Conservation (phyloP, 35 echinoderm and acorn worm genomes). For the Stichopus chloronotus region DNA sequence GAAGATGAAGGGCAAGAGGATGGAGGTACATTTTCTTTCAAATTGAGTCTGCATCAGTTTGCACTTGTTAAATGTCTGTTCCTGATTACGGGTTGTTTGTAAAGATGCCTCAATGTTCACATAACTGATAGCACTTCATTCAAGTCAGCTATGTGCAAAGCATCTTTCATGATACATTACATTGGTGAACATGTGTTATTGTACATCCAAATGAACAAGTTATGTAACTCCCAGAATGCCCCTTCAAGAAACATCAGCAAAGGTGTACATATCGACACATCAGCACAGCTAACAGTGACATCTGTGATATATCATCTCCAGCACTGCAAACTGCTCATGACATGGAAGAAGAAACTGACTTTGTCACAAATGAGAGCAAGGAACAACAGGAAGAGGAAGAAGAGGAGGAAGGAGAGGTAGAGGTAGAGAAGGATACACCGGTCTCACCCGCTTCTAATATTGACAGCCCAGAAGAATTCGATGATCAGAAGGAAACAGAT, state of each 20-base stretch:
- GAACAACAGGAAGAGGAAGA: slow-evolving; percentile 48
- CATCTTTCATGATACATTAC: too few relatives aligned
- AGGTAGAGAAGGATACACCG: slow-evolving; percentile 4
- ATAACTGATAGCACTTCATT: too few relatives aligned
- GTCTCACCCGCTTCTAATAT: slow-evolving; percentile 23
- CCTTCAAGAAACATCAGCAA: too few relatives aligned
- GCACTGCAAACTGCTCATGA: slow-evolving; percentile 54
- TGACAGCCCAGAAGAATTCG: slow-evolving; percentile 33
- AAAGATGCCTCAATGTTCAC: too few relatives aligned
- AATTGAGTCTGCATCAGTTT: not conserved
- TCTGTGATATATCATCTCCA: not conserved
- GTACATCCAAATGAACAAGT: too few relatives aligned
- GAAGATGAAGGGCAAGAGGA: slow-evolving; percentile 27
- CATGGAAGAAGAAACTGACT: slow-evolving; percentile 33
- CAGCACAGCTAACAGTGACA: not conserved
- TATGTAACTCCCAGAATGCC: too few relatives aligned
- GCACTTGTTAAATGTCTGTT: not conserved
- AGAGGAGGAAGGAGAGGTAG: slow-evolving; percentile 36
- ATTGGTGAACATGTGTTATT: too few relatives aligned
- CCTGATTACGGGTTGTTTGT: too few relatives aligned
- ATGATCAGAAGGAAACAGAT: not conserved
- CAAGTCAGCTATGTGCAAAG: too few relatives aligned
- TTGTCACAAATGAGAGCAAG: not conserved
- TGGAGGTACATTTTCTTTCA: slow-evolving; percentile 13
- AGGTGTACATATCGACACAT: not conserved